Percentiles rank a stretch among this genome's conserved stretches.
phyloP scores from a whole-genome alignment of 2,888 invertebrate species.

The Torymus texanus region DNA sequence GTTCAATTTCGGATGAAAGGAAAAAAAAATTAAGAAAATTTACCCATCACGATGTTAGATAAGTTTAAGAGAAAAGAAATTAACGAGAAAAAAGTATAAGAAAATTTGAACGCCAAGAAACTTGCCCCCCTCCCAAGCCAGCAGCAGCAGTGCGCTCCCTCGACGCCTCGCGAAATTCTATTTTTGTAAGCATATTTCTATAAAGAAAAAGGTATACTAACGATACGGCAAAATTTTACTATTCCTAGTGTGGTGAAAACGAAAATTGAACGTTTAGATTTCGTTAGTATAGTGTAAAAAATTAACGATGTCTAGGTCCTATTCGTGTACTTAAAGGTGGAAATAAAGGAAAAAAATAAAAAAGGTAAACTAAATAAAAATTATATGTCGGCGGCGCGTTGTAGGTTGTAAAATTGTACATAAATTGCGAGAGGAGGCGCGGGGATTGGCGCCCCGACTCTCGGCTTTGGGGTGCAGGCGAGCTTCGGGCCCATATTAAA shows the following conservation, averaged over 20 bases:
- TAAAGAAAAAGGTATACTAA: slow-evolving; percentile 74
- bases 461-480: slow-evolving; percentile 66
- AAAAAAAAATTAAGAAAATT: slow-evolving; percentile 36
- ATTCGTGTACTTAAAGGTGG: slow-evolving; percentile 72
- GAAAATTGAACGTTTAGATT: slow-evolving; percentile 76
- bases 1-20: slow-evolving; percentile 47
- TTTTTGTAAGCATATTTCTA: slow-evolving; percentile 76
- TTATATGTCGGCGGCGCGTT: slow-evolving; percentile 74
- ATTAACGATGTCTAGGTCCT: slow-evolving; percentile 76
- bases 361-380: slow-evolving; percentile 64
- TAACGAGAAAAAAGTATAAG: slow-evolving; percentile 51
- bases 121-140: slow-evolving; percentile 67
- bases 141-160: slow-evolving; percentile 70
- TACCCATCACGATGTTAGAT: slow-evolving; percentile 46
- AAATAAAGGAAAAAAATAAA: slow-evolving; percentile 57
- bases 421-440: slow-evolving; percentile 79
- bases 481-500: slow-evolving; percentile 50
- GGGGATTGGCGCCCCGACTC: slow-evolving; percentile 71
- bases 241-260: slow-evolving; percentile 75
- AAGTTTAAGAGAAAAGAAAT: slow-evolving; percentile 39
- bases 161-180: slow-evolving; percentile 75
- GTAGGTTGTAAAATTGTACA: slow-evolving; percentile 79
- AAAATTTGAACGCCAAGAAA: slow-evolving; percentile 60
- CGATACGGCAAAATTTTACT: slow-evolving; percentile 75
- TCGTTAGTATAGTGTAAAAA: slow-evolving; percentile 76